phyloP scores from a whole-genome alignment of 1,140 invertebrate genomes.

The Lordiphosa mommai region DNA sequence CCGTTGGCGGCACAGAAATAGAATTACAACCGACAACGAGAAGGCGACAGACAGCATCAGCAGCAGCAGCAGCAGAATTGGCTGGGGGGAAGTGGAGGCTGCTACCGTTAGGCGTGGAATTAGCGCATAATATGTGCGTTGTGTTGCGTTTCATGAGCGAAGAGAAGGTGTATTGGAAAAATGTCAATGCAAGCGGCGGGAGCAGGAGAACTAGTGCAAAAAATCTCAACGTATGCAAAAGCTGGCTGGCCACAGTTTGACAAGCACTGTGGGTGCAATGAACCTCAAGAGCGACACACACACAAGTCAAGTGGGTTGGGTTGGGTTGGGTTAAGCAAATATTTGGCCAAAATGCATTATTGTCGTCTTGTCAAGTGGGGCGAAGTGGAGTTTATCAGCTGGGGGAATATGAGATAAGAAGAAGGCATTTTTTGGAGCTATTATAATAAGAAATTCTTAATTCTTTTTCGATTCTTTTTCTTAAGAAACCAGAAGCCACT shows the following conservation, averaged over 20 bases:
- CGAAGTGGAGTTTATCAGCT: slow-evolving; percentile 19
- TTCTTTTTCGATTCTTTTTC: too few relatives aligned
- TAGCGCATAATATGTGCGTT: slow-evolving; percentile 64
- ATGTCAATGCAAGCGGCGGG: slow-evolving; percentile 32
- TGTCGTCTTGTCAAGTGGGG: slow-evolving; percentile 33
- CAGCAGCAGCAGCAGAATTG: neutral
- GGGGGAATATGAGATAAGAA: neutral
- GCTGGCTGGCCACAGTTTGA: slow-evolving; percentile 43
- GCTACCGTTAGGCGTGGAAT: slow-evolving; percentile 67
- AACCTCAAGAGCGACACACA: slow-evolving; percentile 26
- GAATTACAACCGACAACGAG: slow-evolving; percentile 48
- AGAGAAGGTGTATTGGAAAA: slow-evolving; percentile 26
- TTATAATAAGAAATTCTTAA: too few relatives aligned
- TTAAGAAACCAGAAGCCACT: too few relatives aligned
- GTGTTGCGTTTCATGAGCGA: slow-evolving; percentile 23
- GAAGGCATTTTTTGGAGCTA: too few relatives aligned
- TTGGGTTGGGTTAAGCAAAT: slow-evolving; percentile 50
- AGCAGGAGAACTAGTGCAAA: too few relatives aligned
- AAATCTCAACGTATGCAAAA: slow-evolving; percentile 21
- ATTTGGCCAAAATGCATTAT: slow-evolving; percentile 46
- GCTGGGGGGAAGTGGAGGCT: slow-evolving; percentile 31
- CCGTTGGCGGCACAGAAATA: slow-evolving; percentile 71
- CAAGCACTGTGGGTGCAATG: slow-evolving; percentile 53
- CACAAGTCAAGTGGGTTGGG: slow-evolving; percentile 19
- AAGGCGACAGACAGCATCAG: slow-evolving; percentile 21